Conservation (phyloP, 2,888 invertebrate species). For the Tetranychus truncatus region DNA sequence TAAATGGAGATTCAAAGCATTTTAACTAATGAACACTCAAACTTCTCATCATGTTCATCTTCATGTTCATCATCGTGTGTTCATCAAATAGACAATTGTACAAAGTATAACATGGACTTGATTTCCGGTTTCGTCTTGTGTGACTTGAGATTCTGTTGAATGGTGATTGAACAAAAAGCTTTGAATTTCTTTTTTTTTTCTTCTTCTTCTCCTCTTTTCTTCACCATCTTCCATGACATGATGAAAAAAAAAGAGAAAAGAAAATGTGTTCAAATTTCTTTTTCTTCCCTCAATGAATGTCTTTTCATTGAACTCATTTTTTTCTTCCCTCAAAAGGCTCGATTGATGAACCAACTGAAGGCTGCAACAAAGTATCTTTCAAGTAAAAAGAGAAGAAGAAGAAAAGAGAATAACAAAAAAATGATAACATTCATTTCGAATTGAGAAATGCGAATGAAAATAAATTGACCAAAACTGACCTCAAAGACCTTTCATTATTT, state of each 20-base stretch:
- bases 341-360: too few species aligned
- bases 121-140: background rate
- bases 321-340: too few species aligned
- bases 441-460: background rate
- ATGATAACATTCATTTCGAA: background rate
- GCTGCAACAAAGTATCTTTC: too few species aligned
- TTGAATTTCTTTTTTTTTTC: background rate
- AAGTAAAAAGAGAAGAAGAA: background rate
- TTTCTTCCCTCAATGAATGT: too few species aligned
- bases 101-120: background rate
- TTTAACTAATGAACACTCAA: background rate
- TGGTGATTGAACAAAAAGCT: background rate
- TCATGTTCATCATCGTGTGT: background rate
- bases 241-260: background rate
- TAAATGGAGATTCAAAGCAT: background rate
- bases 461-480: slow-evolving; percentile 5
- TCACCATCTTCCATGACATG: background rate
- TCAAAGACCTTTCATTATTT: background rate
- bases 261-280: background rate
- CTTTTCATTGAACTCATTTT: too few species aligned
- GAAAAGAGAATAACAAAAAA: background rate
- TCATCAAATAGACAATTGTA: background rate
- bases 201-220: background rate
- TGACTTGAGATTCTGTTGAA: background rate
- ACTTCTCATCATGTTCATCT: background rate